A percentile compares a stretch with the other conserved stretches of the same genome.
Conservation (phyloP, 2,888 invertebrate species). For the Callinectes sapidus region DNA sequence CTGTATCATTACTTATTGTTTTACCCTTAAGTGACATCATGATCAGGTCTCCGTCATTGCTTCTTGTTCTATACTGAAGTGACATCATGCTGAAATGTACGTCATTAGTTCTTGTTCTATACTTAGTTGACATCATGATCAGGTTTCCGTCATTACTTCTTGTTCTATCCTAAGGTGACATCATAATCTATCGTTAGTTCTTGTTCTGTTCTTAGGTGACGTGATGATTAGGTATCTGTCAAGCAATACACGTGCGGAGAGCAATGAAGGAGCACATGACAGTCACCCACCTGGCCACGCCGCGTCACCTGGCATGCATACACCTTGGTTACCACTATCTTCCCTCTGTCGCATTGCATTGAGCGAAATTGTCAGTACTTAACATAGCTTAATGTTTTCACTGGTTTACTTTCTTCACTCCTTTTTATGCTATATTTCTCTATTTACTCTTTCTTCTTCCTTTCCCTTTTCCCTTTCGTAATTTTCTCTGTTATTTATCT, state of each 20-base stretch:
- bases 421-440: neutral
- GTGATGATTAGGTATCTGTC: neutral
- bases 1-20: too few relatives aligned
- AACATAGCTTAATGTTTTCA: neutral
- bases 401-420: neutral
- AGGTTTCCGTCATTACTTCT: neutral
- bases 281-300: too few relatives aligned
- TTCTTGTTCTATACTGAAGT: too few relatives aligned
- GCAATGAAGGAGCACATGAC: too few relatives aligned
- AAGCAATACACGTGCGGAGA: too few relatives aligned
- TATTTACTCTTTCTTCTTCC: neutral
- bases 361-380: neutral
- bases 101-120: neutral
- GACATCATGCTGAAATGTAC: too few relatives aligned
- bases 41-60: too few relatives aligned
- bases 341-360: too few relatives aligned
- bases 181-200: neutral
- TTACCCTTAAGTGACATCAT: too few relatives aligned
- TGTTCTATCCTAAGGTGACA: neutral
- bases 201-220: neutral
- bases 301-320: too few relatives aligned
- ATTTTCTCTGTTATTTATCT: neutral
- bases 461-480: neutral
- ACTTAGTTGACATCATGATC: too few relatives aligned
- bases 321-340: too few relatives aligned